Evolutionary conservation across 2,797 vertebrate species (phyloP).

Genomic region (Staurois parvus): DNA sequence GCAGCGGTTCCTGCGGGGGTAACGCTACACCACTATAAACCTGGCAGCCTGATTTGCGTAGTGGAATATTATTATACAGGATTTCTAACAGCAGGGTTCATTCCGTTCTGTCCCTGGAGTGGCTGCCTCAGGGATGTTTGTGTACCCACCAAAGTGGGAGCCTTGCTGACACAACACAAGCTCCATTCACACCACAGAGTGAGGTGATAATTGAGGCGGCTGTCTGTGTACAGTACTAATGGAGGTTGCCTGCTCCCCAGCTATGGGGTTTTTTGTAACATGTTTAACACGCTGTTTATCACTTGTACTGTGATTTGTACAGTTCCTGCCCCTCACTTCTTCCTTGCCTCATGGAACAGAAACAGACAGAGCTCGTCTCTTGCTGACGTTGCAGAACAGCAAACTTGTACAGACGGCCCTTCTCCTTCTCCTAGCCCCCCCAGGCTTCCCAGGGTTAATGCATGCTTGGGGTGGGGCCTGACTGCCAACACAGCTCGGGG

Average conservation of each 20-base stretch:
- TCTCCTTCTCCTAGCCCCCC: neutral
- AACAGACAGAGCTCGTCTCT: neutral
- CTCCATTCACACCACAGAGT: neutral
- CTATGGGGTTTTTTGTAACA: no score
- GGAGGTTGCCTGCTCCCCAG: no score
- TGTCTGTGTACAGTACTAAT: neutral
- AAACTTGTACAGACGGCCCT: slow-evolving; percentile 15
- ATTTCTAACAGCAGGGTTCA: no score
- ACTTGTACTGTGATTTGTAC: neutral
- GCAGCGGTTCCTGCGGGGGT: no score
- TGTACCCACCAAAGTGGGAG: neutral
- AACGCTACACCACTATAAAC: no score
- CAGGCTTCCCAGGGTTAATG: slow-evolving; percentile 25
- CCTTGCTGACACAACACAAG: neutral
- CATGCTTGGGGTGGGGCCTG: slow-evolving; percentile 45
- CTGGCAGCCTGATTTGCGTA: no score
- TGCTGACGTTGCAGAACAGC: slow-evolving; percentile 57
- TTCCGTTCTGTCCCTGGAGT: no score
- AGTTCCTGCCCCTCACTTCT: neutral
- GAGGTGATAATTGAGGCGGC: slow-evolving; percentile 20
- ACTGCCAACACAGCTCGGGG: slow-evolving; percentile 31
- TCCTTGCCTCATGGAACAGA: neutral
- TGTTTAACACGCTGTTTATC: neutral
- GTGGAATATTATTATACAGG: no score
- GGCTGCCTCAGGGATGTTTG: neutral